These are phyloP conservation scores for Coreoperca whiteheadi DNA, from an alignment of 2,113 vertebrate species.

Conservation along the genomic window DNA sequence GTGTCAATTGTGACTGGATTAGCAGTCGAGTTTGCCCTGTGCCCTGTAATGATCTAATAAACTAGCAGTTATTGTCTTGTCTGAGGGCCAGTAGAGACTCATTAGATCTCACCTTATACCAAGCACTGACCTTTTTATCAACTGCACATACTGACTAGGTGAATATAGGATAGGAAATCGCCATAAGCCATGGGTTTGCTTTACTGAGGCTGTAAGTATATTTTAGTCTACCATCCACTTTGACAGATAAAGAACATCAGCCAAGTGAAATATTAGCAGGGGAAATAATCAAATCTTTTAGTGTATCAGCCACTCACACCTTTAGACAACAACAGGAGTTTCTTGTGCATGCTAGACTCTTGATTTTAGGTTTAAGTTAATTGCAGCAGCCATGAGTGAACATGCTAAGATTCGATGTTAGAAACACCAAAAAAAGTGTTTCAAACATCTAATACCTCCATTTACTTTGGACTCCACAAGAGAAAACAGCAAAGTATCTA, in stretches of 20 bases:
- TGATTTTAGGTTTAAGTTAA: neutral
- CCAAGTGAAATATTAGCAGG: neutral
- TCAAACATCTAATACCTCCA: neutral
- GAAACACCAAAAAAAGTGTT: neutral
- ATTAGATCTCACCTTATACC: constrained; percentile 43
- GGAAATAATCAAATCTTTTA: neutral
- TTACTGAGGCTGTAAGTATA: neutral
- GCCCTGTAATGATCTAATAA: constrained; percentile 61
- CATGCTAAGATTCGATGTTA: no score
- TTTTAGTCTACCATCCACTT: neutral
- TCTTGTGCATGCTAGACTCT: neutral
- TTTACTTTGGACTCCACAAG: neutral
- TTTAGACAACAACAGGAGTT: neutral
- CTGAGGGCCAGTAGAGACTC: constrained; percentile 36
- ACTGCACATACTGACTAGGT: neutral
- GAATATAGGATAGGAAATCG: neutral
- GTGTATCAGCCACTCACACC: neutral
- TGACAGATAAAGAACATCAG: neutral
- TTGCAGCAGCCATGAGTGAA: neutral
- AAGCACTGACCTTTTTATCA: constrained; percentile 44
- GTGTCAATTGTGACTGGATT: constrained; percentile 61
- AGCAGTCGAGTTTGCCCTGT: constrained; percentile 49
- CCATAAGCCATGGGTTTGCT: neutral
- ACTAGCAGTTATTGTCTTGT: constrained; percentile 39
- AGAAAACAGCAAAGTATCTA: constrained; percentile 26